Base-by-base conservation (phyloP, 2,113 vertebrate genomes). In the Pagrus major region DNA sequence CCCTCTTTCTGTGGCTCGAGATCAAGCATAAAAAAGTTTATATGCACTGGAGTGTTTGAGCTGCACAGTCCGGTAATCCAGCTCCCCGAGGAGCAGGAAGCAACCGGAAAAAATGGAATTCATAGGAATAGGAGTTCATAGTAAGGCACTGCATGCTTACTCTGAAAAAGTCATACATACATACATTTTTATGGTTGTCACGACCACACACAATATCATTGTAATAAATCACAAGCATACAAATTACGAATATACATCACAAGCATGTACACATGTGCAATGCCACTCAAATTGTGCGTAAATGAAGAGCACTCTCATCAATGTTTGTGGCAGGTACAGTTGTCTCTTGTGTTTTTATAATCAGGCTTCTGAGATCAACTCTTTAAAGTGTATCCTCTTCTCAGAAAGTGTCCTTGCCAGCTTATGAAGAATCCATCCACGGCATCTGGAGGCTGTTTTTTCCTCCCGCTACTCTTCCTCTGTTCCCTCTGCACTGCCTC, bases 251-350 rank as follows among this genome's bases (percentile, higher is more conserved):
- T 85, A 86, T 66, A 87, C 61, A 63, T 85, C 80, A 73, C 81
- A 84, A 76, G 67, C 76, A 71, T 79, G 83, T 85, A 83, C 83
- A 89, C 73, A 23, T 81, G 80, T 88, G 86, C 86, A 88, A 78
- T 90, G 84, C 79, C 85, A 78, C 65, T 55, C 72, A 60, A n/a
- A 66, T 84, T 93, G 93, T 93, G 90, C 91, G 85, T 91, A 83
- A 75, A 81, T 74, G 63, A 78, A 81, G 61, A 68, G 71, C 51
- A 29, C 73, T 70, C 69, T 75, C 51, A 39, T 90, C 65, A 29
- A 78, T 33, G 67, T 65, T 66, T 52, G 71, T 80, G 79, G 80
- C 39, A 29, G 27, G 65, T 55, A 75, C 39, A 68, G 15, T 84
- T 61, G 84, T 78, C 73, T 81, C 35, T n/a, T 72, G 63, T 69